Conservation (phyloP, 1,140 invertebrate species). For the Temnothorax curvispinosus region DNA sequence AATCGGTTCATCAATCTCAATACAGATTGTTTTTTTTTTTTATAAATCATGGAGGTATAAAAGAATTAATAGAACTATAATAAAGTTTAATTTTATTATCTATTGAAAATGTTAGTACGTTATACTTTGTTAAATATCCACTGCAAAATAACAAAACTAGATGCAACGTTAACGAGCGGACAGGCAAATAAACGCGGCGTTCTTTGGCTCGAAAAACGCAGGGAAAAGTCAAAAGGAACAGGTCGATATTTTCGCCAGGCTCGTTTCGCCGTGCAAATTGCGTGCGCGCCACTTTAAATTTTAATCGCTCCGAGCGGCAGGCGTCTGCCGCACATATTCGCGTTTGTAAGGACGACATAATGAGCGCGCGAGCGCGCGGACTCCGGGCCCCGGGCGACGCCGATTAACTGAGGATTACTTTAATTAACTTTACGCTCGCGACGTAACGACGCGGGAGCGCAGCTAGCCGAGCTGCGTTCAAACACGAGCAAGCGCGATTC, state of each 20-base stretch:
- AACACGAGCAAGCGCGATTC: neutral
- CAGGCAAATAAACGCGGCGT: conserved; percentile 22
- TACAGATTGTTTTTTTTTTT: neutral
- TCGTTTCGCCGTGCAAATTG: conserved; percentile 38
- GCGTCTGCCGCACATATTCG: neutral
- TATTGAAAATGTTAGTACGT: neutral
- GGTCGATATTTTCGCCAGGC: conserved; percentile 37
- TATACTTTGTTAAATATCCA: neutral
- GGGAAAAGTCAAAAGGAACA: conserved; percentile 21
- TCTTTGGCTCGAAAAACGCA: conserved; percentile 10
- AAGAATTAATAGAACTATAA: neutral
- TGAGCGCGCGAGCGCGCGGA: conserved; percentile 35
- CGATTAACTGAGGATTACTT: conserved; percentile 62
- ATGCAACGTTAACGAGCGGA: neutral
- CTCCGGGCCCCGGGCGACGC: neutral
- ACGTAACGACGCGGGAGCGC: conserved; percentile 4
- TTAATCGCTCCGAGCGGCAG: conserved; percentile 43
- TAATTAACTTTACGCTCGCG: conserved; percentile 58
- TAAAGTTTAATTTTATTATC: neutral
- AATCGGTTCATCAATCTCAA: neutral
- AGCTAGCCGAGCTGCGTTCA: neutral
- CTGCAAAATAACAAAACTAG: neutral
- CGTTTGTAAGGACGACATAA: conserved; percentile 52
- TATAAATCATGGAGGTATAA: neutral
- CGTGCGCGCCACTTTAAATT: conserved; percentile 51